A percentile compares a stretch with the other conserved stretches of the same genome.
Conservation (phyloP, 2,113 vertebrate species). For the Ochotona princeps region DNA sequence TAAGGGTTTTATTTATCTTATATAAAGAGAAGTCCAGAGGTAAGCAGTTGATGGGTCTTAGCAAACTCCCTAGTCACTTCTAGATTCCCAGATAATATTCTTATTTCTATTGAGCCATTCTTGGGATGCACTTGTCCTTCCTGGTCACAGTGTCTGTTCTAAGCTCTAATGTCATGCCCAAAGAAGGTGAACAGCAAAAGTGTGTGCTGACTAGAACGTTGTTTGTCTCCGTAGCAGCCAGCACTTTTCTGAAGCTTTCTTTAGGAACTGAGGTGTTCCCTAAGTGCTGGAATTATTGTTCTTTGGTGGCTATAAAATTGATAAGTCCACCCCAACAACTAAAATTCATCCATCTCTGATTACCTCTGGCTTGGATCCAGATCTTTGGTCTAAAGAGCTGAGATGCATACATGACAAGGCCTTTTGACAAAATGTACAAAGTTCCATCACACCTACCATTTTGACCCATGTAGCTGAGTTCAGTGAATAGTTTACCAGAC, state of each 20-base stretch:
- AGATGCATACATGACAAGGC: neutral
- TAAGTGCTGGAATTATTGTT: neutral
- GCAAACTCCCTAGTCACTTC: neutral
- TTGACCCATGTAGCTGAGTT: neutral
- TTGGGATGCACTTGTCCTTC: neutral
- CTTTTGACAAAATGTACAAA: neutral
- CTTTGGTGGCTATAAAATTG: neutral
- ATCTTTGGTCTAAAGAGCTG: neutral
- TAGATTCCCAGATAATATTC: neutral
- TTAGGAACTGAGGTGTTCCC: neutral
- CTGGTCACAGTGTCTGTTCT: neutral
- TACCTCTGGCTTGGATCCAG: neutral
- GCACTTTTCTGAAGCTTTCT: neutral
- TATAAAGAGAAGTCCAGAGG: neutral
- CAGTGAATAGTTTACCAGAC: neutral
- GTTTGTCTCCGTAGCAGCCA: neutral
- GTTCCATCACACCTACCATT: neutral
- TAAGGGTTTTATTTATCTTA: conserved; percentile 15
- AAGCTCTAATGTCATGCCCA: neutral
- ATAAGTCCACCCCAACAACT: neutral
- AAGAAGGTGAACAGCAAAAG: neutral
- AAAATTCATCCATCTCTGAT: neutral
- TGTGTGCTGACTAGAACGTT: neutral
- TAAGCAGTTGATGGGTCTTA: neutral
- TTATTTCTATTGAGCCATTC: conserved; percentile 1